phyloP scores from a whole-genome alignment of 1,140 invertebrate species.

The Agraylea sexmaculata region DNA sequence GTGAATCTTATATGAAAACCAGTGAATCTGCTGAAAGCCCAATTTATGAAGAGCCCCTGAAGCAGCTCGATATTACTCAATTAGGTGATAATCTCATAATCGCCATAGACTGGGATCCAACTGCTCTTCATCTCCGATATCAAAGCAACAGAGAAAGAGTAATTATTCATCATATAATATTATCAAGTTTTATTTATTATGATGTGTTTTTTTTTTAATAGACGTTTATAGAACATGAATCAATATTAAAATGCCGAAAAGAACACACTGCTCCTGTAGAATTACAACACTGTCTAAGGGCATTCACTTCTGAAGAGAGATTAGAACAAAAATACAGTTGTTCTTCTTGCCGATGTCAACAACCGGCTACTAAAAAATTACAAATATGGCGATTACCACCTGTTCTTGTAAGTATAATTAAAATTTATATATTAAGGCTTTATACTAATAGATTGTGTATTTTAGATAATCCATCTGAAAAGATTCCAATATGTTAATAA shows the following conservation, averaged over 20 bases:
- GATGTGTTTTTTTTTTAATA: conserved; percentile 24
- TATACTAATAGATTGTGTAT: conserved; percentile 10
- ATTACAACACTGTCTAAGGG: conserved; percentile 65
- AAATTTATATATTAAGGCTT: not conserved
- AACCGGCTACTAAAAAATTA: conserved; percentile 75
- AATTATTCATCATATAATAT: conserved; percentile 9
- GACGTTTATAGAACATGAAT: conserved; percentile 60
- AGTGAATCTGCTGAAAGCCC: too few relatives aligned
- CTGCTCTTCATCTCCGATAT: conserved; percentile 77
- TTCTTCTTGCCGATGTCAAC: conserved; percentile 65
- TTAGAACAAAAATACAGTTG: conserved; percentile 79
- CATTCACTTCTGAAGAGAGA: conserved; percentile 76
- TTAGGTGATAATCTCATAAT: too few relatives aligned
- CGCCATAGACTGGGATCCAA: conserved; percentile 83
- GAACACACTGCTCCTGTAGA: conserved; percentile 68
- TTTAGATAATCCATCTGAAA: conserved; percentile 79
- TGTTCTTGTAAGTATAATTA: conserved; percentile 52
- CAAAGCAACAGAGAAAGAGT: conserved; percentile 70
- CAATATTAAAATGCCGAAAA: conserved; percentile 51
- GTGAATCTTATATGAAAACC: too few relatives aligned
- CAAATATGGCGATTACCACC: conserved; percentile 83
- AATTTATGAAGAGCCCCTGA: too few relatives aligned
- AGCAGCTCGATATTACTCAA: too few relatives aligned
- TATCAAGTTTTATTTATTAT: conserved; percentile 3
- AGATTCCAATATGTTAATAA: conserved; percentile 79